Conservation (phyloP, 2,113 vertebrate genomes). For the Myiopsitta monachus region DNA sequence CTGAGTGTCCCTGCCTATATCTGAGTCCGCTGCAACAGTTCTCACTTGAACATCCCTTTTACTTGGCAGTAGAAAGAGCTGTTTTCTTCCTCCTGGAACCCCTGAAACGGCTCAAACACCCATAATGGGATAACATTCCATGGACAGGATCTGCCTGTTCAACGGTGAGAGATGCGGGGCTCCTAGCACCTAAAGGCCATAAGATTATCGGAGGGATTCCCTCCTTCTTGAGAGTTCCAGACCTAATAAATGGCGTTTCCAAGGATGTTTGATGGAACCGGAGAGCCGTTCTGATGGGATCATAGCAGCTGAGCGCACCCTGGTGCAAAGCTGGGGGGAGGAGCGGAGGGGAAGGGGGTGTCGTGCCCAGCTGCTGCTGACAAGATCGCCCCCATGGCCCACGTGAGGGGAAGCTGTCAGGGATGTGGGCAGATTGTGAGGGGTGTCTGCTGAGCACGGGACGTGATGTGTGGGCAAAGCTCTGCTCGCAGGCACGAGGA, state of each 20-base stretch:
- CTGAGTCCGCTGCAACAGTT: fast-evolving
- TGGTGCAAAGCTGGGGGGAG: neutral
- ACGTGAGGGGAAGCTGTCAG: neutral
- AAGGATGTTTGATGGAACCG: no score
- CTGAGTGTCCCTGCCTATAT: neutral
- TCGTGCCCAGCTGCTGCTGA: neutral
- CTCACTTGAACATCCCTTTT: neutral
- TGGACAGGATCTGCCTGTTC: no score
- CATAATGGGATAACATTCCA: fast-evolving
- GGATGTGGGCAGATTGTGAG: neutral
- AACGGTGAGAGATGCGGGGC: fast-evolving
- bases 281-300: neutral
- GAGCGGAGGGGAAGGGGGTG: neutral
- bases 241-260: no score
- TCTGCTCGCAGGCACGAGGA: neutral
- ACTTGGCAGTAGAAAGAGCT: neutral
- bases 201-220: no score
- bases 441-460: neutral
- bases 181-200: no score
- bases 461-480: neutral
- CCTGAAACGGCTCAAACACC: no score
- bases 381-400: neutral
- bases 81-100: neutral
- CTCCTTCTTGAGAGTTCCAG: no score
- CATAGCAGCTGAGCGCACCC: neutral